These are phyloP conservation scores for Rhabdornis inornatus DNA, from an alignment of 2,113 vertebrate species.

Conservation along the genomic window DNA sequence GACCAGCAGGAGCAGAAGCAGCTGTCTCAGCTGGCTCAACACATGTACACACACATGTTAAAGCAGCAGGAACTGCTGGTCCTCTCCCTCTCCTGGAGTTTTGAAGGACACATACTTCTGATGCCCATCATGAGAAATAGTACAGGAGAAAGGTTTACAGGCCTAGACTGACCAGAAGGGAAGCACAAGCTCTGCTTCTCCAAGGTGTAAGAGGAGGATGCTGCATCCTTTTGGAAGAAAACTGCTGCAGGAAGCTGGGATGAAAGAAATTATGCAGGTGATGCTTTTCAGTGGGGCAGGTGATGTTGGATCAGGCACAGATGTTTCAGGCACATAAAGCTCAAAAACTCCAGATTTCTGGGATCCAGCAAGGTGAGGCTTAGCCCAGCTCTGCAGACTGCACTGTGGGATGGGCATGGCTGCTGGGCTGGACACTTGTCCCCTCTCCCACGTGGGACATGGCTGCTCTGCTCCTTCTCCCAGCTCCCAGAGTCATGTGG, in stretches of 20 bases:
- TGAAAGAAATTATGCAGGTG: not conserved
- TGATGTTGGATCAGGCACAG: not conserved
- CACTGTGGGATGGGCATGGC: accelerated
- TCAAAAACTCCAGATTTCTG: too few relatives aligned
- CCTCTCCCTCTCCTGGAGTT: not conserved
- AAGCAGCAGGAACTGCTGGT: not conserved
- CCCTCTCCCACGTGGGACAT: accelerated
- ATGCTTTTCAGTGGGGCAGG: not conserved
- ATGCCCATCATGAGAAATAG: not conserved
- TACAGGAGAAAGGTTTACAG: not conserved
- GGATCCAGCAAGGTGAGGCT: not conserved
- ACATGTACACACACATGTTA: too few relatives aligned
- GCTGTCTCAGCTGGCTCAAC: not conserved
- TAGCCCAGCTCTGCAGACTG: not conserved
- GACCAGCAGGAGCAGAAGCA: accelerated
- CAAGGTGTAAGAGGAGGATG: not conserved
- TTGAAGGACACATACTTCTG: not conserved
- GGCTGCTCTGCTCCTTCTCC: not conserved
- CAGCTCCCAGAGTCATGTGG: not conserved
- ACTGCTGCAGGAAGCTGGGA: not conserved
- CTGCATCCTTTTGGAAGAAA: not conserved
- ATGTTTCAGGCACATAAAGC: too few relatives aligned
- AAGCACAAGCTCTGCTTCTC: not conserved
- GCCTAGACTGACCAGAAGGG: not conserved
- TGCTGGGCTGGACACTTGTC: not conserved